phyloP scores from a whole-genome alignment of 2,888 invertebrate genomes.

The Neelides folsomi region DNA sequence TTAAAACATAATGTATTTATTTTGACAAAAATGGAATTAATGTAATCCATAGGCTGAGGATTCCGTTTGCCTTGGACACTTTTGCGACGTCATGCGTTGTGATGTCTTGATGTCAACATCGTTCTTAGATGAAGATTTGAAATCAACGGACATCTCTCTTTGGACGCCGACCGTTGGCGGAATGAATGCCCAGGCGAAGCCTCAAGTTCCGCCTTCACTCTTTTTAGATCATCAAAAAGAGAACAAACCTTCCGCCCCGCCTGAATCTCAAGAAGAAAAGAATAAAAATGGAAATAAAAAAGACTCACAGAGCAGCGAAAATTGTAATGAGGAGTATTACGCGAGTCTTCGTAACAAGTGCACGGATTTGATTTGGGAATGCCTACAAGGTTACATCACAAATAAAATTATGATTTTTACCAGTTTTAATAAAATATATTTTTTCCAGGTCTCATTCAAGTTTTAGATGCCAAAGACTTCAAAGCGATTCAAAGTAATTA shows the following conservation, averaged over 20 bases:
- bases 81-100: slow-evolving; percentile 91
- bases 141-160: slow-evolving; percentile 32
- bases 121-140: slow-evolving; percentile 29
- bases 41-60: slow-evolving; percentile 59
- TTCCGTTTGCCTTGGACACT: slow-evolving; percentile 82
- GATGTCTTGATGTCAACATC: slow-evolving; percentile 59
- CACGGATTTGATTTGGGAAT: slow-evolving; percentile 31
- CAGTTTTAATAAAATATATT: no score
- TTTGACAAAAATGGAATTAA: no score
- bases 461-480: slow-evolving; percentile 33
- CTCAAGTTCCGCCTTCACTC: slow-evolving; percentile 3
- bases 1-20: no score
- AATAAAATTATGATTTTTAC: no score
- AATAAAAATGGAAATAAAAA: slow-evolving; percentile 5
- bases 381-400: slow-evolving; percentile 32
- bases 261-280: slow-evolving; percentile 1
- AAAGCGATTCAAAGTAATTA: slow-evolving; percentile 29
- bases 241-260: background rate
- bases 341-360: slow-evolving; percentile 27
- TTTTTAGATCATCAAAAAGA: slow-evolving; percentile 14
- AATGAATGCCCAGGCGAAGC: no score
- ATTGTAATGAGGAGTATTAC: slow-evolving; percentile 32
- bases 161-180: slow-evolving; percentile 26
- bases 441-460: slow-evolving; percentile 19
- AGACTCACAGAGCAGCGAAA: slow-evolving; percentile 7